Evolutionary conservation across 2,113 vertebrate genomes (phyloP).

Genomic region (Nesoenas mayeri): DNA sequence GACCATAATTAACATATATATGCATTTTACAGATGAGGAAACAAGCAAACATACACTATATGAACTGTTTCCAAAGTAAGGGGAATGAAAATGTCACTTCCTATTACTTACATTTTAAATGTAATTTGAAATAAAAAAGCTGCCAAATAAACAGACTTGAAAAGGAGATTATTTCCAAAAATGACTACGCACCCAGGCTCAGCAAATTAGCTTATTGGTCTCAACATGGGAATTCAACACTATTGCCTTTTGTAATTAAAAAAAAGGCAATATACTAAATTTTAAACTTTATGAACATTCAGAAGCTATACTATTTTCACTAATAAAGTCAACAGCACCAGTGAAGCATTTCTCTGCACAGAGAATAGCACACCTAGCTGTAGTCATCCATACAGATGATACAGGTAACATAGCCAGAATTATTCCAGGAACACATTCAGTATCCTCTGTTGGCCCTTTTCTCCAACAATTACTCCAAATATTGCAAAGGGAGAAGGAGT

Average conservation of each 20-base stretch:
- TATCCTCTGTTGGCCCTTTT: background rate
- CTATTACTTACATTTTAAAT: background rate
- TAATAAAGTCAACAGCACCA: background rate
- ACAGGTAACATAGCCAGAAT: background rate
- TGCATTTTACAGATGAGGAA: background rate
- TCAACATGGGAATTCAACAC: background rate
- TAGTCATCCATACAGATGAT: background rate
- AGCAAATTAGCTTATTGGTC: background rate
- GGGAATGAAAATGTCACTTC: background rate
- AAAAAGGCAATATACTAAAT: background rate
- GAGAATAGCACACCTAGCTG: background rate
- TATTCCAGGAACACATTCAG: background rate
- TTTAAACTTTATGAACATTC: background rate
- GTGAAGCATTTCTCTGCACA: background rate
- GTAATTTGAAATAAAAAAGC: background rate
- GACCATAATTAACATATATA: background rate
- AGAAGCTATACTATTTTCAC: background rate
- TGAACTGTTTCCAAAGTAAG: background rate
- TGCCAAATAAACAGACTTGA: background rate
- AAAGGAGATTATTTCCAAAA: background rate
- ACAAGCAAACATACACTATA: background rate
- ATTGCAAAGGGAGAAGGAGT: background rate
- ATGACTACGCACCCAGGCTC: fast-evolving
- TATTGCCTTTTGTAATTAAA: background rate
- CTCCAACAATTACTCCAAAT: background rate